phyloP scores from a whole-genome alignment of 1,140 invertebrate genomes.

The Scylla paramamosain region DNA sequence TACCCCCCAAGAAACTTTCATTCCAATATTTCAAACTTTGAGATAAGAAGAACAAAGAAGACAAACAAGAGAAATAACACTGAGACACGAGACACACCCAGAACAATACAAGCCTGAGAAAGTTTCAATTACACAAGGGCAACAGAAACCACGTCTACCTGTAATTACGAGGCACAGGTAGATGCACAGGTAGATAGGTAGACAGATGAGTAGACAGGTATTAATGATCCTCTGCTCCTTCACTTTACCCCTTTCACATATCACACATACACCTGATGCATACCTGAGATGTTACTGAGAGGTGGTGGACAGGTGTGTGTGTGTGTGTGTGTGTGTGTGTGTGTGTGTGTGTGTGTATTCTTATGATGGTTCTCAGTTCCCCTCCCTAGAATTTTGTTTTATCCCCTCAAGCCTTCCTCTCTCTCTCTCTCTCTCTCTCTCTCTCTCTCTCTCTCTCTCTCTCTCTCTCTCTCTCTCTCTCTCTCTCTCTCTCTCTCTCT shows the following conservation, averaged over 20 bases:
- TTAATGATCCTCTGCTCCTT: background rate
- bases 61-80: background rate
- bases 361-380: too few relatives aligned
- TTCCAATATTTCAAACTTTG: too few relatives aligned
- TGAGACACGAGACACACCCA: background rate
- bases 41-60: background rate
- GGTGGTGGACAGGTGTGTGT: too few relatives aligned
- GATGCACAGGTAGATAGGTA: background rate
- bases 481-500: background rate
- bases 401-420: too few relatives aligned
- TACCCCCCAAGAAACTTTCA: too few relatives aligned
- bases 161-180: background rate
- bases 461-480: too few relatives aligned
- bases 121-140: slow-evolving; percentile 8
- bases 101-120: background rate
- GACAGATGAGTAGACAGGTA: background rate
- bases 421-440: too few relatives aligned
- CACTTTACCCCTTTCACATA: background rate
- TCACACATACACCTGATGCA: background rate
- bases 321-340: too few relatives aligned
- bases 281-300: too few relatives aligned
- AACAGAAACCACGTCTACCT: background rate
- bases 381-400: too few relatives aligned
- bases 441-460: too few relatives aligned
- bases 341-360: too few relatives aligned